These are phyloP conservation scores for Augochlorella aurata DNA, from an alignment of 2,888 invertebrate species.

Conservation along the genomic window DNA sequence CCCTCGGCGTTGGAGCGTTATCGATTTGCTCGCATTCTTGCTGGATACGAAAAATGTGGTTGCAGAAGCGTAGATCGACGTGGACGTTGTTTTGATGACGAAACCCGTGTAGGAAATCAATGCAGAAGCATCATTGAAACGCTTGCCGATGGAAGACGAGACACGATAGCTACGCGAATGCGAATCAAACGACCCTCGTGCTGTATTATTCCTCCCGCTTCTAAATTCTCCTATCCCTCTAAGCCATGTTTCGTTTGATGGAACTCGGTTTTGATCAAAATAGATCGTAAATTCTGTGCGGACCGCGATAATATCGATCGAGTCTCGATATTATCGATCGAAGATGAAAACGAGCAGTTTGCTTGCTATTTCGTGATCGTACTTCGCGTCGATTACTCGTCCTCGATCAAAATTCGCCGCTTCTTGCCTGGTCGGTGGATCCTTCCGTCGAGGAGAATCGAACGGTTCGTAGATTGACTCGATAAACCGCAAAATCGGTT, in stretches of 20 bases:
- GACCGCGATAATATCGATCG: too few relatives aligned
- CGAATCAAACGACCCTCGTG: slow-evolving; percentile 45
- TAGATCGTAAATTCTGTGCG: too few relatives aligned
- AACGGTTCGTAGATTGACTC: not conserved
- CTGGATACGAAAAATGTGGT: not conserved
- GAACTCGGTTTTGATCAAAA: slow-evolving; percentile 42
- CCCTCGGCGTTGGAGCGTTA: not conserved
- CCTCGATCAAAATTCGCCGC: not conserved
- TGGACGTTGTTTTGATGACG: slow-evolving; percentile 3
- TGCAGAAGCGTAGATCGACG: slow-evolving; percentile 14
- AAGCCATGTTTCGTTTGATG: slow-evolving; percentile 63
- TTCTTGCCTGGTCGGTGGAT: not conserved
- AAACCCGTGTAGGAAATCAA: not conserved
- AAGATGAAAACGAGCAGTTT: not conserved
- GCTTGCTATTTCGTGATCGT: not conserved
- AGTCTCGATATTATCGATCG: not conserved
- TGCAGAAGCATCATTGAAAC: slow-evolving; percentile 34
- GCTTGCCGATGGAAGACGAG: slow-evolving; percentile 26
- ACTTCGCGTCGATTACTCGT: not conserved
- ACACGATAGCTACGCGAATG: slow-evolving; percentile 30
- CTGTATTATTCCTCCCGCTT: slow-evolving; percentile 32
- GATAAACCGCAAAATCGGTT: not conserved
- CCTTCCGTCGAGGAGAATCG: not conserved
- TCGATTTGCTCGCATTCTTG: slow-evolving; percentile 17
- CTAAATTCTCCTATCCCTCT: slow-evolving; percentile 34